Evolutionary conservation across 2,113 vertebrate genomes (phyloP).

Genomic region (Phodopus roborovskii): DNA sequence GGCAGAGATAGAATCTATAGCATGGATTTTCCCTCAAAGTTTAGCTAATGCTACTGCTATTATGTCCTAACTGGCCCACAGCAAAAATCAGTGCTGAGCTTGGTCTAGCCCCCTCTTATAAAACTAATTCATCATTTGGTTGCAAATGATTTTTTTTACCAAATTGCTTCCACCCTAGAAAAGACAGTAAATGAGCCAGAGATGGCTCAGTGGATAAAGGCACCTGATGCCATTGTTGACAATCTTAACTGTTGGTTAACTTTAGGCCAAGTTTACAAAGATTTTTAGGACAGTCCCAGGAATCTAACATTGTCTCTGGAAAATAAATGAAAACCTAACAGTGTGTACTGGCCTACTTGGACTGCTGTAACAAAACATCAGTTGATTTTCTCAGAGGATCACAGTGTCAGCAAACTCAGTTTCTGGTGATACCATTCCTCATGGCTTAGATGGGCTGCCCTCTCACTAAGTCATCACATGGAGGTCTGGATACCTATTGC

Average conservation of each 20-base stretch:
- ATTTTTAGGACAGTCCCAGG: neutral
- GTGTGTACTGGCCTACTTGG: neutral
- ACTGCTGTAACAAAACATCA: neutral
- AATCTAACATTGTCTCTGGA: neutral
- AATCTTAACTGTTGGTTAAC: neutral
- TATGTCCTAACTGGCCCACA: neutral
- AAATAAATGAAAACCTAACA: neutral
- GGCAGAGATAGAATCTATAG: conserved; percentile 5
- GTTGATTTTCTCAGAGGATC: neutral
- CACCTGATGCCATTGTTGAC: neutral
- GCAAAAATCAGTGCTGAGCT: neutral
- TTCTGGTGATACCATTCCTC: neutral
- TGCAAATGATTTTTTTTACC: neutral
- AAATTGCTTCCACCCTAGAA: neutral
- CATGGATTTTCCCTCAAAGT: neutral
- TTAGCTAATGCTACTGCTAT: neutral
- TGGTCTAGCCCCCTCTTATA: neutral
- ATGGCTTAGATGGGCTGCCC: neutral
- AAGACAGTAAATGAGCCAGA: neutral
- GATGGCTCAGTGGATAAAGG: neutral
- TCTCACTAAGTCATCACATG: neutral
- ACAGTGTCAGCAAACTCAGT: neutral
- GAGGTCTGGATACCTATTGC: neutral
- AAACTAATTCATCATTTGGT: neutral
- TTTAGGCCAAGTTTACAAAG: neutral